Base-by-base conservation (phyloP, 2,797 vertebrate genomes). In the Danio kyathit region DNA sequence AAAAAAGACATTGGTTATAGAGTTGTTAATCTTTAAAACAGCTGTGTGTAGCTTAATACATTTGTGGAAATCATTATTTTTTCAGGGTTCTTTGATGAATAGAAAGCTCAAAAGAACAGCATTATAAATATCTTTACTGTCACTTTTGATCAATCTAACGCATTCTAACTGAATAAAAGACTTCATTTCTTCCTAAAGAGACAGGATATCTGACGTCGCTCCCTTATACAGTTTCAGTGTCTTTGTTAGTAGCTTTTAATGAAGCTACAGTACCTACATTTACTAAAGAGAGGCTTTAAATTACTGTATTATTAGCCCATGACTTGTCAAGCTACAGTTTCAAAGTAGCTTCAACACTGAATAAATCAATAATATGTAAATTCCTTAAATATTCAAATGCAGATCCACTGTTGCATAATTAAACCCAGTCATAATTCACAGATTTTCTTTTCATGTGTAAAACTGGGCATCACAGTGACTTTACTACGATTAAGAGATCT, bases 371-470 rank as follows among this genome's bases (percentile, higher is more conserved):
- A 71, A 72, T 56, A 56, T 72, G 7, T 14, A 38, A 56, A 14
- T 72, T 56, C 40, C 56, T 72, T 56, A 51, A 72, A 43, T 14
- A 43, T 63, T 63, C 5, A 63, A 10, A 63, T 43, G 38, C 16
- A 0, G 56, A 43, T 56, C 51, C 51, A 41, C 38, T 56, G 38
- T 71, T 83, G 85, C 80, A 74, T 85, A 75, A 60, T 61, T 13
- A 17, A 6, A 51, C 12, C 38, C 57, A 51, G 48, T 40, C 41
- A 63, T 69, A 44, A 43, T 56, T 19, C 51, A 43, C 19, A 21
- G 57, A 49, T 46, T 44, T 48, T 46, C 4, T 46, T 2, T 56
- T 72, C n/a, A 56, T 56, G 51, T 56, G 6, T 43, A 56, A 1
- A 2, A 7, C 19, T 56, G 11, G 56, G 11, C 51, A 43, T 56